Evolutionary conservation across 2,888 invertebrate genomes (phyloP), one percentile per base, ranked within the genome.

Genomic region (Hyposoter dolosus): DNA sequence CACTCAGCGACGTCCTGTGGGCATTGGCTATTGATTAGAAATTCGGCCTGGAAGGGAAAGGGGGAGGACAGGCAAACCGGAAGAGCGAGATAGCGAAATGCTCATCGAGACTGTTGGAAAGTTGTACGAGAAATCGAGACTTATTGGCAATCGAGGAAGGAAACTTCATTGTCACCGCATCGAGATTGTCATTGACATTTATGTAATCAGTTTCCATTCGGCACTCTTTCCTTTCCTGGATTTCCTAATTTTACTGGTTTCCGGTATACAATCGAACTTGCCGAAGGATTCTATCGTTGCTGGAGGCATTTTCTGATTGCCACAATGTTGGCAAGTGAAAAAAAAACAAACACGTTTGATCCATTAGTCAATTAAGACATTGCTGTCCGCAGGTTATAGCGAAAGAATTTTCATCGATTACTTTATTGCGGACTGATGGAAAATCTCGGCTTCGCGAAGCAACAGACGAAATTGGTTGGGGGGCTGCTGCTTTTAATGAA

Each of bases 21-120:
- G 83, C 88, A 89, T 89, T 89, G 89, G 86, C 89, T 89, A 90
- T 90, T 89, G 90, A 89, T 88, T 89, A 88, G 86, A 87, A 89
- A 87, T 85, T 87, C 85, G 84, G 83, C 78, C 56, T 76, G 74
- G 74, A 84, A 63, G 17, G 32, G 71, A 6, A 60, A n/a, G 71
- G 12, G 15, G 60, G 32, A 68, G 10, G 43, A 53, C 0, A 19
- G 50, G 32, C 23, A 35, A 40, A 77, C 7, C 40, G 66, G 15
- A 66, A 77, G 77, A 28, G 23, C 43, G 66, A 77, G 40, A 17
- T 17, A 47, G 12, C 17, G 5, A 47, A 66, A 77, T 78, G 66
- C 82, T 86, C 82, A 71, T 89, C 76, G 74, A 80, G 77, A 83
- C 81, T 86, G 87, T 77, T 23, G 77, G 81, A 83, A 77, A 72